Evolutionary conservation across 2,797 vertebrate genomes (phyloP).

Genomic region (Sphaeramia orbicularis): DNA sequence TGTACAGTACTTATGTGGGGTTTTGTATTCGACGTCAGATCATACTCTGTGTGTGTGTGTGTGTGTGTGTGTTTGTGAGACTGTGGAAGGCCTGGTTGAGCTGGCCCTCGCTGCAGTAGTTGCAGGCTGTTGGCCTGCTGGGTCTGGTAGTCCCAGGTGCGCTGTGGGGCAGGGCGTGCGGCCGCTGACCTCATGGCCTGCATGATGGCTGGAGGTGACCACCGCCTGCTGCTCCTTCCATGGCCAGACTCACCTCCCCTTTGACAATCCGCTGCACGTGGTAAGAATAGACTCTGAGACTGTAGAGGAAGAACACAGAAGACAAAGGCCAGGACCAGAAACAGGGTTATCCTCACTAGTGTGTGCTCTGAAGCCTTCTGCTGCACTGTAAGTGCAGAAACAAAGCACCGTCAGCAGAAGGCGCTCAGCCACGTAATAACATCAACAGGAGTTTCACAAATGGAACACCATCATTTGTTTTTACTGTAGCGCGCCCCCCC

Average conservation of each 20-base stretch:
- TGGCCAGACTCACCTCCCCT: conserved; percentile 94
- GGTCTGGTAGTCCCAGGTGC: conserved; percentile 95
- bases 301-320: conserved; percentile 68
- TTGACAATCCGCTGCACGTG: conserved; percentile 97
- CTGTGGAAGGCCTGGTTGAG: conserved; percentile 98
- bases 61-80: not conserved
- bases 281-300: conserved; percentile 95
- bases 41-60: conserved; percentile 1
- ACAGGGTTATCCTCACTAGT: not conserved
- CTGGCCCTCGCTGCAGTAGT: conserved; percentile 96
- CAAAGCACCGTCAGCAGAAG: not conserved
- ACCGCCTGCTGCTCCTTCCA: conserved; percentile 98
- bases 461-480: no score
- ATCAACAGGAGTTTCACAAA: not conserved
- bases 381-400: conserved; percentile 1
- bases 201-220: conserved; percentile 97
- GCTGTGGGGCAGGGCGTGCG: conserved; percentile 93
- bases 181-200: conserved; percentile 98
- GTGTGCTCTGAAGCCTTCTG: not conserved
- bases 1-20: not conserved
- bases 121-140: conserved; percentile 96
- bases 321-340: conserved; percentile 19
- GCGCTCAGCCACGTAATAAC: not conserved
- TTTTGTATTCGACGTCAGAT: conserved; percentile 23
- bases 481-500: no score